Evolutionary conservation across 2,888 invertebrate genomes (phyloP), one percentile per base, ranked within the genome.

Genomic region (Yponomeuta plumbellus): DNA sequence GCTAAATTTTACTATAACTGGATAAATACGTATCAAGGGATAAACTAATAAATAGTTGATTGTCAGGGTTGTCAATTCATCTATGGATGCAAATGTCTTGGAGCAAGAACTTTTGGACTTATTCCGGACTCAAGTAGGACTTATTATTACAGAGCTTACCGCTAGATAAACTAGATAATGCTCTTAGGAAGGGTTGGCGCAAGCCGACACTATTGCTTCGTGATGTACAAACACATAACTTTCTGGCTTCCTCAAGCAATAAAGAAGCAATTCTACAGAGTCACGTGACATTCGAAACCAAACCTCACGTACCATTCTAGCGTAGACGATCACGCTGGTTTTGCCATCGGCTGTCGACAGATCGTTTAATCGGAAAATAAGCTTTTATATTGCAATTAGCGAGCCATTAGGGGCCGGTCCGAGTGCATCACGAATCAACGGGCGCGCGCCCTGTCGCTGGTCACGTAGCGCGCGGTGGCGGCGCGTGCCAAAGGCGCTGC

Each of bases 381-480:
- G 44, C 17, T 52, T 52, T 52, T 52, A 5, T 44, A 44, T 44
- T 44, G 17, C 17, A 13, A 52, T 52, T 52, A 52, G 44, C 44
- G 44, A 52, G 44, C 17, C 17, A 52, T 52, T 52, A 58, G 20
- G 58, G 13, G 21, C 58, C 58, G 21, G 58, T 58, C 21, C 26
- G n/a, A 61, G 57, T 26, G 65, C 65, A 57, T 64, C 64, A 64
- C 39, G 10, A 5, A 22, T 17, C 34, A 17, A 22, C 17, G 66
- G 67, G 63, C 64, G 68, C 71, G 78, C 73, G 76, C 73, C 77
- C 80, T 86, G 86, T 71, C 69, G 67, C 61, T 59, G 77, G 86
- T 89, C 89, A 90, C 89, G 89, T 89, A 88, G 83, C 76, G 85
- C 72, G 70, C 65, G 69, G 67, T 68, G 65, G 67, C 61, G 23